Base-by-base conservation (phyloP, 2,888 invertebrate species). In the Leptinotarsa peninsularis region DNA sequence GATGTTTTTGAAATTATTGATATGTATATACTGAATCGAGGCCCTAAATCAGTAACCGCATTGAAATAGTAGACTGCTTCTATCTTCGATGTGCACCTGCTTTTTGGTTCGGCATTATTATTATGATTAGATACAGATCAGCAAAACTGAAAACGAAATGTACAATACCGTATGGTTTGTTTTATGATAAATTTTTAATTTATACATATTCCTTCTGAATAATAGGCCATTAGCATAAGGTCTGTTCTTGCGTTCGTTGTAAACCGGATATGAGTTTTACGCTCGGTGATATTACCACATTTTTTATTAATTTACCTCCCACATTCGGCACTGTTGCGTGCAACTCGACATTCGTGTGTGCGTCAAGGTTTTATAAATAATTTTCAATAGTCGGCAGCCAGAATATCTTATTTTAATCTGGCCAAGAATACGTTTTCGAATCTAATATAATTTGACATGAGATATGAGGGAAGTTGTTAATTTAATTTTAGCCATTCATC, bases 301-400 rank as follows among this genome's bases (percentile, higher is more conserved):
- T 56, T 69, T 67, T 67, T 67, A 67, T 67, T 67, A 67, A 67
- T 67, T 67, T 50, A 49, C 21, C 49, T 50, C 67, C 52, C 52
- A 67, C 67, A 27, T 27, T 50, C 49, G 71, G 52, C 71, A 60
- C 50, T 50, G 58, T 74, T 79, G 81, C 78, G 79, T 79, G 75
- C 74, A 68, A 76, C 71, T 71, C 60, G 70, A 52, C 67, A 68
- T 76, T 78, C 81, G 79, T 78, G 80, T 81, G 80, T 78, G 80
- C 78, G 81, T 79, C 81, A 81, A 80, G 79, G 73, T 71, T 73
- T 75, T 78, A 78, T 78, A 75, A 78, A 78, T 78, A 79, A 81
- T 80, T 81, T 73, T 73, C 71, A 49, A 71, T 73, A 74, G 71
- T 71, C 76, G 63, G 49, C 69, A 71, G 76, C 73, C 76, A 67